These are phyloP conservation scores for Caenorhabditis wallacei DNA, from an alignment of 2,888 invertebrate genomes.

Conservation along the genomic window DNA sequence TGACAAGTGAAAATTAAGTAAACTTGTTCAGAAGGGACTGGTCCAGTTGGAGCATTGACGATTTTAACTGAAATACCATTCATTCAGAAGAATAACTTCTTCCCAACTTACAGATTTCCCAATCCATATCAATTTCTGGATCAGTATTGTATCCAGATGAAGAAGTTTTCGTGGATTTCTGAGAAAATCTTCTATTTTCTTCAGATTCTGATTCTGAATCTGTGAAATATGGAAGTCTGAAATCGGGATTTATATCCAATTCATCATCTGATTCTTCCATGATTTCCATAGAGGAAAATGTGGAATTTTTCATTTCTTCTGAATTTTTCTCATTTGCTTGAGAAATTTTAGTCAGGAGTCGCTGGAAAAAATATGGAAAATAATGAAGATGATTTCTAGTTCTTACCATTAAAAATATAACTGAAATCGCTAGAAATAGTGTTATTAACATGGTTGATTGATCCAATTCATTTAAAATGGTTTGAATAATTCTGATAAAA, in stretches of 20 bases:
- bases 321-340: too few relatives aligned
- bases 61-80: slow-evolving; percentile 14
- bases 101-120: slow-evolving; percentile 5
- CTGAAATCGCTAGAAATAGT: background rate
- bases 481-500: background rate
- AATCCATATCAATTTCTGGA: slow-evolving; percentile 6
- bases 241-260: background rate
- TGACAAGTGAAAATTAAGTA: slow-evolving; percentile 22
- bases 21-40: slow-evolving; percentile 25
- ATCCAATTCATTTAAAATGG: background rate
- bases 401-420: too few relatives aligned
- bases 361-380: too few relatives aligned
- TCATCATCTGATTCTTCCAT: background rate
- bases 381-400: too few relatives aligned
- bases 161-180: background rate
- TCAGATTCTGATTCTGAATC: slow-evolving; percentile 16
- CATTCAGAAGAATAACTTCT: background rate
- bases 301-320: too few relatives aligned
- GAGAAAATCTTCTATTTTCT: too few relatives aligned
- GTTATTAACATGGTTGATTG: too few relatives aligned
- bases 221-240: background rate
- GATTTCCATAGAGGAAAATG: background rate
- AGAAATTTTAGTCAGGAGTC: too few relatives aligned
- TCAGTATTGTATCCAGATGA: slow-evolving; percentile 22
- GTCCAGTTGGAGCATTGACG: slow-evolving; percentile 26